Percentiles rank a stretch among this genome's conserved stretches.
phyloP scores from a whole-genome alignment of 2,113 vertebrate genomes.

The Onychorhynchus coronatus region DNA sequence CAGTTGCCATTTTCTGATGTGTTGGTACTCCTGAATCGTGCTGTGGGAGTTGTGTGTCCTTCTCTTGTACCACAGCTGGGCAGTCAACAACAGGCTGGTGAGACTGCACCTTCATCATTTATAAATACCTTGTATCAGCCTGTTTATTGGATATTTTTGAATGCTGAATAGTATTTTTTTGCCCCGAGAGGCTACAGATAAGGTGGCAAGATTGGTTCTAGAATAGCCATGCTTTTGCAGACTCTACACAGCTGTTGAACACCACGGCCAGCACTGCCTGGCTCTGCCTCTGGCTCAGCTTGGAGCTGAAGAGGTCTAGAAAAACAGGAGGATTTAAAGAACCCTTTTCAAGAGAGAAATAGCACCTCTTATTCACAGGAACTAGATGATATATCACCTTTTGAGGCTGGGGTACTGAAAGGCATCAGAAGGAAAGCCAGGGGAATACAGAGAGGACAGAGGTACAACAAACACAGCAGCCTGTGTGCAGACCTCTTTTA shows the following conservation, averaged over 20 bases:
- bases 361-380: not conserved
- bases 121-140: not conserved
- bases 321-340: not conserved
- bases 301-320: not conserved
- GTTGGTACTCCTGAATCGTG: not conserved
- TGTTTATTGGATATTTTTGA: not conserved
- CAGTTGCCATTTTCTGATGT: not conserved
- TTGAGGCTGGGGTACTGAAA: not conserved
- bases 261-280: not conserved
- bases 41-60: not conserved
- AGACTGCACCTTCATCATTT: not conserved
- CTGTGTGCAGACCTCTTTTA: not conserved
- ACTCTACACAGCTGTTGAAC: not conserved
- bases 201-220: not conserved
- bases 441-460: not conserved
- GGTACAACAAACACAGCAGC: not conserved
- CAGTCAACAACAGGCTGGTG: not conserved
- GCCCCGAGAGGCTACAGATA: not conserved
- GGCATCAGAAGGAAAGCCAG: not conserved
- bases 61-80: not conserved
- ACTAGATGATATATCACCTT: not conserved
- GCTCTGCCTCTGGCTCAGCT: not conserved
- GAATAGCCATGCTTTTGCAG: not conserved
- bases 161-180: not conserved
- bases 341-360: not conserved